Evolutionary conservation across 2,797 vertebrate genomes (phyloP), one percentile per base, ranked within the genome.

Genomic region (Rhadinocentrus ornatus): DNA sequence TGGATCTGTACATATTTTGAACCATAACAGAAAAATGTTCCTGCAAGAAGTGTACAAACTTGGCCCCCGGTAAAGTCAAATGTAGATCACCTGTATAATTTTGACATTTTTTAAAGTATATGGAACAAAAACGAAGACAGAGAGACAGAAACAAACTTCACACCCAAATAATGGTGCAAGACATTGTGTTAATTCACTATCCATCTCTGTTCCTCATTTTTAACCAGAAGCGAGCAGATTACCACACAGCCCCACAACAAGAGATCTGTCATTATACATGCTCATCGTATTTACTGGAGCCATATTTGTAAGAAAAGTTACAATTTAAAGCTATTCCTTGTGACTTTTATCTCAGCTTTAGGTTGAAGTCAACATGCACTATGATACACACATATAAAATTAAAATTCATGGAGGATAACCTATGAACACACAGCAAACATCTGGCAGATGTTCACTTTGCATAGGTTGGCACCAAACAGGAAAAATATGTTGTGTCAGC

Each of bases 371-470:
- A 1, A 80, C 82, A 83, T 77, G 81, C 77, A 78, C 72, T 71
- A 77, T 68, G 67, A 80, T 41, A 80, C 48, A 84, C 69, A 48
- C 63, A 57, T 37, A 52, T 37, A 37, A 66, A 83, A 72, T 61
- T 7, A 37, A 66, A 81, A 83, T 27, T 73, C 62, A 81, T 69
- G 68, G 74, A 66, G 77, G 69, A 68, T 67, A 81, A 86, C 86
- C 86, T 78, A 88, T 84, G 70, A 77, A 20, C 71, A 66, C 65
- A 2, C 75, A 58, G 81, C 74, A 56, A 87, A 87, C 85, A 85
- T 77, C 79, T 84, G 80, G 70, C 64, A 86, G 83, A 86, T 88
- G 85, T 86, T 86, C 66, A 83, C 82, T 82, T 92, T 91, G 90
- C 89, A 90, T 87, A 92, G 90, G 87, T 76, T 66, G 79, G 84